These are phyloP conservation scores for Lepilemur ruficaudatus DNA, from an alignment of 2,797 vertebrate species.

Conservation along the genomic window DNA sequence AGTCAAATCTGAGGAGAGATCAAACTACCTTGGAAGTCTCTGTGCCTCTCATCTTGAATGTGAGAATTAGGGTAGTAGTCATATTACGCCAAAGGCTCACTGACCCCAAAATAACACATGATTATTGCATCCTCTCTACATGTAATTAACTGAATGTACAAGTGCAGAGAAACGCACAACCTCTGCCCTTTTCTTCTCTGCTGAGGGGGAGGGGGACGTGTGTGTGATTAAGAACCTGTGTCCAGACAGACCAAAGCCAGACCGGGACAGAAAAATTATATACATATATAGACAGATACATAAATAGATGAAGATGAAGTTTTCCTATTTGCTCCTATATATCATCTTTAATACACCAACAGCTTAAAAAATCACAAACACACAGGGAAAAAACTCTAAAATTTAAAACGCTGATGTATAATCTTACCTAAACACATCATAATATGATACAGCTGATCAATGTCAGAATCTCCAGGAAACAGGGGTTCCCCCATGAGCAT, in stretches of 20 bases:
- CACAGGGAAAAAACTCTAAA: neutral
- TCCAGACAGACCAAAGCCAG: neutral
- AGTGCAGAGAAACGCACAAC: neutral
- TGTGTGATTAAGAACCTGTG: neutral
- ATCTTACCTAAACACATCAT: conserved; percentile 91
- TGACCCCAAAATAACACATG: neutral
- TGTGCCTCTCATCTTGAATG: neutral
- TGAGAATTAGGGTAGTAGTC: neutral
- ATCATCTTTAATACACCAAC: conserved; percentile 8
- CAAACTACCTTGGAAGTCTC: neutral
- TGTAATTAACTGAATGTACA: neutral
- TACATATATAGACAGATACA: neutral
- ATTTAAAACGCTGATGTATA: conserved; percentile 3
- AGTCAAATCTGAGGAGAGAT: neutral
- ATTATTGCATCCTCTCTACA: neutral
- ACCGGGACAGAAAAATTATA: neutral
- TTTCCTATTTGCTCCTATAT: neutral
- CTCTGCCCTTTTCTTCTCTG: neutral
- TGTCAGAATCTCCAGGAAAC: conserved; percentile 94
- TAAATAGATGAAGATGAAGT: neutral
- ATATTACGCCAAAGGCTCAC: neutral
- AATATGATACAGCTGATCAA: conserved; percentile 93
- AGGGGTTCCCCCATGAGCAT: conserved; percentile 92
- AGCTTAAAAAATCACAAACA: conserved; percentile 1
- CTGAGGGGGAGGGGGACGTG: neutral